These are phyloP conservation scores for Lepus oiostolus DNA, from an alignment of 2,797 vertebrate genomes.

Conservation along the genomic window DNA sequence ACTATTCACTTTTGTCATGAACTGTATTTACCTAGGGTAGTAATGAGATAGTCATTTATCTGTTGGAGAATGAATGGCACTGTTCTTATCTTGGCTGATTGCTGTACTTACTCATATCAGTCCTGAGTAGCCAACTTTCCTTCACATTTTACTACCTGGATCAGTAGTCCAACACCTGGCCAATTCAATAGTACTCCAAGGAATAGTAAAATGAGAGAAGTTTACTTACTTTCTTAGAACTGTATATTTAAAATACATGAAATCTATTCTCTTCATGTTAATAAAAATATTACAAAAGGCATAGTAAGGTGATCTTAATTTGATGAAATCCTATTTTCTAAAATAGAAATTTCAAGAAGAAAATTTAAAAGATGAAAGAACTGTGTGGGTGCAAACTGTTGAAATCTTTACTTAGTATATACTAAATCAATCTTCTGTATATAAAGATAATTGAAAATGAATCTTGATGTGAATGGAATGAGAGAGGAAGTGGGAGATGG, in stretches of 20 bases:
- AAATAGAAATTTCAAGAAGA: not conserved
- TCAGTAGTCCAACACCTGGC: not conserved
- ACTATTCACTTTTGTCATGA: not conserved
- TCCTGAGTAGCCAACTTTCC: not conserved
- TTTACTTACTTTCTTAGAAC: too few relatives aligned
- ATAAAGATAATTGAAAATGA: too few relatives aligned
- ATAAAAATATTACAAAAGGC: not conserved
- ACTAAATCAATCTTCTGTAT: too few relatives aligned
- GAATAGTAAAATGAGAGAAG: too few relatives aligned
- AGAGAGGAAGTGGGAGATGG: too few relatives aligned
- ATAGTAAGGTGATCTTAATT: conserved; percentile 1
- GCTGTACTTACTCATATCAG: not conserved
- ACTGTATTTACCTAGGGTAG: not conserved
- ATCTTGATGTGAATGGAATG: too few relatives aligned
- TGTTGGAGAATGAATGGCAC: not conserved
- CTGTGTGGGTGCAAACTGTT: not conserved
- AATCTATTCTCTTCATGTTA: too few relatives aligned
- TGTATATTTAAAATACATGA: too few relatives aligned
- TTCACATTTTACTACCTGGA: not conserved
- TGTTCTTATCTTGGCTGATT: not conserved
- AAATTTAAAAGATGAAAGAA: not conserved
- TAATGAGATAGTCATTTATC: not conserved
- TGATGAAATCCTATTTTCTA: not conserved
- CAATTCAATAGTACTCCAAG: not conserved
- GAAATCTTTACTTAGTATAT: too few relatives aligned